These are phyloP conservation scores for Calameuta idolon DNA, from an alignment of 2,888 invertebrate genomes.

Conservation along the genomic window DNA sequence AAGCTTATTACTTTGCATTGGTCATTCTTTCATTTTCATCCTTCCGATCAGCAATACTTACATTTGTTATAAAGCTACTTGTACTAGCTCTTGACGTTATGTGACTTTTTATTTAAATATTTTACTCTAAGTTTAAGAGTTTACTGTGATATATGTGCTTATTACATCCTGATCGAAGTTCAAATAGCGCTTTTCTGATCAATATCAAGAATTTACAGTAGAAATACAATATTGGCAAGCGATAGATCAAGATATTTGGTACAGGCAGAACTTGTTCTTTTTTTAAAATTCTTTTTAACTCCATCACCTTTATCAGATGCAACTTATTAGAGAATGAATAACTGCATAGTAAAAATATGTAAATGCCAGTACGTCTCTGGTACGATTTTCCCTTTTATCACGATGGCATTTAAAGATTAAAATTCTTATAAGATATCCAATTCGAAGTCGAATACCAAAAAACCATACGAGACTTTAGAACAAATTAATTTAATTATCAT, in stretches of 20 bases:
- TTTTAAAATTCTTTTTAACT: neutral
- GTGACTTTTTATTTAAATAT: neutral
- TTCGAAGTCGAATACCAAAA: neutral
- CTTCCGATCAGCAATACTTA: neutral
- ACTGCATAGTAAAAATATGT: neutral
- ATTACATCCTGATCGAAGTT: conserved; percentile 5
- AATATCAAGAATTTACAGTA: neutral
- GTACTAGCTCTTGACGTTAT: neutral
- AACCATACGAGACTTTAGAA: neutral
- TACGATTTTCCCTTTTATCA: neutral
- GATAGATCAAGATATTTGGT: neutral
- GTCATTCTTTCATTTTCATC: neutral
- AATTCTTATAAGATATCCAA: neutral
- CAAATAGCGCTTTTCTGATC: neutral
- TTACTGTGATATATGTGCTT: neutral
- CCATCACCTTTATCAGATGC: neutral
- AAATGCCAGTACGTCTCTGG: neutral
- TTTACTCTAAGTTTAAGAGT: neutral
- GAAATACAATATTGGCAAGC: neutral
- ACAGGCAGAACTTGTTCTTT: neutral
- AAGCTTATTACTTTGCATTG: neutral
- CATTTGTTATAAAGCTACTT: neutral
- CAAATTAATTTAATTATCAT: neutral
- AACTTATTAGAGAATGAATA: neutral
- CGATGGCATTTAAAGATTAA: neutral